These are phyloP conservation scores for Thecophora atra DNA, from an alignment of 2,888 invertebrate genomes.

Conservation along the genomic window DNA sequence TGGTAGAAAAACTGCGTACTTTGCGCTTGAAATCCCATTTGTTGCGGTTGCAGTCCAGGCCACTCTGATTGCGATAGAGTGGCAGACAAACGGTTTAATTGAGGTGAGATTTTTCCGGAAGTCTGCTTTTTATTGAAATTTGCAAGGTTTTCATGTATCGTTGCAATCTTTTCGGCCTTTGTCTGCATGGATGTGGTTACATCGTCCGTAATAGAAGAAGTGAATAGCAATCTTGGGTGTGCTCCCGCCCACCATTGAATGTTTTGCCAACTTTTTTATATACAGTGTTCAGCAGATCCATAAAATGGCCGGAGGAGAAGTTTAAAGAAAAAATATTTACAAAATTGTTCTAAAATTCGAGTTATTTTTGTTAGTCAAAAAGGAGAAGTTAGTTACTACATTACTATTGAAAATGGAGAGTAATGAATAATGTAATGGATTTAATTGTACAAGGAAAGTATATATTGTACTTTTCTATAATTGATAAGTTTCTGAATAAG, in stretches of 20 bases:
- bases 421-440: not conserved
- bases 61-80: not conserved
- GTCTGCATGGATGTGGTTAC: not conserved
- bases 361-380: not conserved
- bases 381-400: not conserved
- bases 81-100: not conserved
- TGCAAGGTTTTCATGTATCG: not conserved
- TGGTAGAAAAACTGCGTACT: slow-evolving; percentile 11
- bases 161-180: not conserved
- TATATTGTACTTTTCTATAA: too few relatives aligned
- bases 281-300: not conserved
- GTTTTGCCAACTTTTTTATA: slow-evolving; percentile 54
- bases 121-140: too few relatives aligned
- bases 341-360: not conserved
- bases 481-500: too few relatives aligned
- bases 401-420: not conserved
- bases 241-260: slow-evolving; percentile 60
- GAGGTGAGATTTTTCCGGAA: slow-evolving; percentile 1
- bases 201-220: not conserved
- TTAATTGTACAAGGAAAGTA: not conserved
- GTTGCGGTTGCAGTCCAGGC: not conserved
- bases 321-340: slow-evolving; percentile 24
- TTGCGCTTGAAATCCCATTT: not conserved
- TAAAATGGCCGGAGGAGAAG: slow-evolving; percentile 20
- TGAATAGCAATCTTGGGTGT: not conserved